phyloP scores from a whole-genome alignment of 2,113 vertebrate genomes.

The Cyanoliseus patagonus region DNA sequence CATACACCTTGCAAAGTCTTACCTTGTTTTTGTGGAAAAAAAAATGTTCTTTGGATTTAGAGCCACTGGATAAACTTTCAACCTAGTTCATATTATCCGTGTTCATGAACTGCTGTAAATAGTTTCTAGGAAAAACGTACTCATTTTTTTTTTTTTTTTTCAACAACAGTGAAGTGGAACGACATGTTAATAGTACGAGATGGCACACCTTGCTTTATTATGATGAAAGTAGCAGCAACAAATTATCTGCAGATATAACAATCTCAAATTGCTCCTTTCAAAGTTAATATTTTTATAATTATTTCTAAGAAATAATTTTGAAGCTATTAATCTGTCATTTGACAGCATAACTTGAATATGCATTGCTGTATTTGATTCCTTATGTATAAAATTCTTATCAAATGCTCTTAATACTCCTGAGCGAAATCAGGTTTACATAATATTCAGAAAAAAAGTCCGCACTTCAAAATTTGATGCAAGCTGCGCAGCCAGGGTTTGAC shows the following conservation, averaged over 20 bases:
- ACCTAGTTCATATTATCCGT: neutral
- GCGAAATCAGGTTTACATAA: neutral
- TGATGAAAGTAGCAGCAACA: neutral
- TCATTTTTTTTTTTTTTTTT: neutral
- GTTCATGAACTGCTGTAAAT: neutral
- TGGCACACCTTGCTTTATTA: neutral
- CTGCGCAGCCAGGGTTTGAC: neutral
- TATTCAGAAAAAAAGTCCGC: neutral
- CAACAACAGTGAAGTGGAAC: neutral
- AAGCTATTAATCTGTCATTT: neutral
- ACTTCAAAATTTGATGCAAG: neutral
- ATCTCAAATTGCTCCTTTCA: neutral
- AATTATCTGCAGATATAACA: neutral
- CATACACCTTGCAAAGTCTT: neutral
- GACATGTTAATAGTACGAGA: neutral
- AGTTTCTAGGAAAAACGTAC: neutral
- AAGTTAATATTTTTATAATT: neutral
- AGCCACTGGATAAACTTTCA: neutral
- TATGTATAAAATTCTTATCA: neutral
- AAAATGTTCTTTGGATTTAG: neutral
- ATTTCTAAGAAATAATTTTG: neutral
- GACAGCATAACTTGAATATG: neutral
- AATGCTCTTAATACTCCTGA: neutral
- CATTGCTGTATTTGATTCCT: neutral
- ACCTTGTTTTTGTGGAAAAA: neutral